Evolutionary conservation across 2,113 vertebrate species (phyloP), one percentile per base, ranked within the genome.

Genomic region (Caranx ignobilis): DNA sequence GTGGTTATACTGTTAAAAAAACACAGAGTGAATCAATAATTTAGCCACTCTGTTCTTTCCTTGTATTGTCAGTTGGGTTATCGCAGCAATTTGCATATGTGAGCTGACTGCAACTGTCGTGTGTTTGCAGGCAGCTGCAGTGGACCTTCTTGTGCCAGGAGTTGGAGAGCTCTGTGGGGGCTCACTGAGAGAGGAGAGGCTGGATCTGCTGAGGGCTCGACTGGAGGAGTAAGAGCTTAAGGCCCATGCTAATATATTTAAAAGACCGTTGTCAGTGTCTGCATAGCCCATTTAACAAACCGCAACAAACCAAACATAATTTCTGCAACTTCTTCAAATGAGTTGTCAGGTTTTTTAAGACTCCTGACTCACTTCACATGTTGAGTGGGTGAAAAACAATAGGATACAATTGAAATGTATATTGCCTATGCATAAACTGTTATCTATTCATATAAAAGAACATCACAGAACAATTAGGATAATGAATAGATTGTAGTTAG

Each of bases 91-190:
- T 91, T 90, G 89, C 87, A 83, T 82, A 75, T 81, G 47, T 13
- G 9, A 64, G 60, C 68, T 75, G 74, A 75, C 48, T 83, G 57
- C 12, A 48, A 70, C 62, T 84, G 62, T 81, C 9, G 11, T 84
- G 75, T 85, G 82, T 77, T 67, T 79, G 68, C 79, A 99, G 98
- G 97, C 95, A 54, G 96, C 98, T 82, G 98, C 98, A 43, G 96
- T 98, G 81, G 98, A 99, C 89, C 97, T 99, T 18, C 95, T 99
- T 0, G 96, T 99, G 74, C 97, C 98, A 56, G 96, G 95, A 77
- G 90, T 98, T 31, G 98, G 98, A 63, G 98, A 99, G 87, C 89
- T 99, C 70, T 99, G 96, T 66, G 98, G 98, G 79, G 98, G 97
- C 72, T 96, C 97, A 37, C 94, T 99, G 75, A 96, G 98, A 87